Base-by-base conservation (phyloP, 1,140 invertebrate genomes). In the Cyrtorhinus lividipennis region DNA sequence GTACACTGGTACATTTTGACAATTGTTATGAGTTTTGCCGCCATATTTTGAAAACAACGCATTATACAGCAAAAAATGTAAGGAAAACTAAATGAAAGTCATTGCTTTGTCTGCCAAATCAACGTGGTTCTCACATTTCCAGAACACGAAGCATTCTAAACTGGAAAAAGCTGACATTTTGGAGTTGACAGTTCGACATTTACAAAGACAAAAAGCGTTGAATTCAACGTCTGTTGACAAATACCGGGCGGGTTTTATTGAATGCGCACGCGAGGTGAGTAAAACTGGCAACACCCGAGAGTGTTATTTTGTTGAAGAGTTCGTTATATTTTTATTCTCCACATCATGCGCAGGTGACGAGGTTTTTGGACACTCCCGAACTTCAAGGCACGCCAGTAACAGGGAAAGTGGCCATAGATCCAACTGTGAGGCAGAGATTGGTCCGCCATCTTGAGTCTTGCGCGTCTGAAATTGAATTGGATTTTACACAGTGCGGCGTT, bases 81-180 rank as follows among this genome's bases (percentile, higher is more conserved):
- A n/a, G n/a, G n/a, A n/a, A n/a, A n/a, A n/a, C n/a, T n/a, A n/a
- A n/a, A n/a, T n/a, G n/a, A n/a, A n/a, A n/a, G n/a, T n/a, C n/a
- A n/a, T n/a, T n/a, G n/a, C n/a, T n/a, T n/a, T n/a, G n/a, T n/a
- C n/a, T n/a, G n/a, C n/a, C n/a, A n/a, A n/a, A n/a, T n/a, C n/a
- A n/a, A n/a, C n/a, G n/a, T n/a, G n/a, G n/a, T n/a, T n/a, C n/a
- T n/a, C n/a, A 22, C 25, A 26, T 61, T 66, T 67, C 22, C 64
- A 72, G 76, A 85, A 81, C 71, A 81, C 79, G 48, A 85, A 85
- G 70, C 84, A 87, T 70, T 85, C 84, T 45, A 87, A 86, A 74
- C 75, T 95, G 67, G 92, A 95, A 75, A 95, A 95, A 74, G 92
- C 92, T 15, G 92, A 95, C 73, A 93, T 95, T 67, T 75, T 95